Evolutionary conservation across 2,797 vertebrate species (phyloP), one percentile per base, ranked within the genome.

Genomic region (Ciconia nigra): DNA sequence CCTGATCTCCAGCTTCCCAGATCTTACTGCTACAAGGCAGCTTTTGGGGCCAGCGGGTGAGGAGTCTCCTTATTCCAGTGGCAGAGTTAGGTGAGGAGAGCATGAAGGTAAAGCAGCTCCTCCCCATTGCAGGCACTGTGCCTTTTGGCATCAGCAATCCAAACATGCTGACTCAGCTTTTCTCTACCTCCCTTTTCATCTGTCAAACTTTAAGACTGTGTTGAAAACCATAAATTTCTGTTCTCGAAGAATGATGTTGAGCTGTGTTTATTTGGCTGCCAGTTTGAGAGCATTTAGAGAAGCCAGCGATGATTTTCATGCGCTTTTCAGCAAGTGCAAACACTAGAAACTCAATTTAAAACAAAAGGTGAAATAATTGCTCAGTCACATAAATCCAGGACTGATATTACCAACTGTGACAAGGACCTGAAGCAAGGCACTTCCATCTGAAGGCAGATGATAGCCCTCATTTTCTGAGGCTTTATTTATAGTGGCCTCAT

Each of bases 161-260:
- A 96, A 92, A 95, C 65, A 83, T 0, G 54, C 93, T 87, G 90
- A 96, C 46, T 97, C 89, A 95, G 92, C 93, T 89, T 58, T 63
- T 29, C 63, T 83, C 82, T 15, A 0, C 77, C 54, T 69, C 29
- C 59, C 33, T 54, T 65, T 76, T 72, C 21, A 1, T 78, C 79
- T 85, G 71, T 91, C 93, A 92, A 4, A 79, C 54, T 65, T 78
- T n/a, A 89, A 71, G 74, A 47, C 57, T 57, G 6, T 76, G 67
- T 73, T 93, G 83, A 90, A 96, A 95, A 85, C 41, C 71, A 37
- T 89, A 26, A 25, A 83, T 80, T 89, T 87, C 59, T 83, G 3
- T 87, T 87, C 71, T 71, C 0, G 0, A 90, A 70, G 83, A 93
- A 62, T 41, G 59, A 93, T 74, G 46, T 62, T 76, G 77, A 86